phyloP scores from a whole-genome alignment of 2,888 invertebrate genomes.

The Drosophila flavopinicola region DNA sequence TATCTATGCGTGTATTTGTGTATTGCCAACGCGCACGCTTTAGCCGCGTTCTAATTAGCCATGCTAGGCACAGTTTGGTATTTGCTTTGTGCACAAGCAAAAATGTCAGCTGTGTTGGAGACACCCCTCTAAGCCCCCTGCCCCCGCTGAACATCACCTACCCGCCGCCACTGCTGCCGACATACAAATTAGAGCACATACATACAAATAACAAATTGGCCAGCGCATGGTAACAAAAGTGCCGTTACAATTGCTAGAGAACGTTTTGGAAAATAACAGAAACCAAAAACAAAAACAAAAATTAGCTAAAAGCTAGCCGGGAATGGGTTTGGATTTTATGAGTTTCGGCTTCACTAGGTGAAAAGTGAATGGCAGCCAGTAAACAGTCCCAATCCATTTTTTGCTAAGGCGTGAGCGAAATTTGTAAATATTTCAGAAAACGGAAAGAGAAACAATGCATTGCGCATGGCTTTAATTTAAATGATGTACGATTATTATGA shows the following conservation, averaged over 20 bases:
- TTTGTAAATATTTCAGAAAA: constrained; percentile 26
- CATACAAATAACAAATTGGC: constrained; percentile 70
- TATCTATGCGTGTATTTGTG: constrained; percentile 1
- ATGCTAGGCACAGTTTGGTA: constrained; percentile 75
- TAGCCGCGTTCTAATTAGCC: constrained; percentile 71
- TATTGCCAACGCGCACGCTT: constrained; percentile 31
- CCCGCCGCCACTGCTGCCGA: constrained; percentile 30
- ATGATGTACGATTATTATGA: constrained; percentile 39
- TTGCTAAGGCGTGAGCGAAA: constrained; percentile 56
- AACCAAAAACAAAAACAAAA: too few species aligned
- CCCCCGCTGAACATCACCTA: background rate
- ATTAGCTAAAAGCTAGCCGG: constrained; percentile 30
- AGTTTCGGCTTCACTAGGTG: constrained; percentile 65
- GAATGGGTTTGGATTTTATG: constrained; percentile 67
- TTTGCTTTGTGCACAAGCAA: constrained; percentile 73
- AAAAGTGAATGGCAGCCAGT: constrained; percentile 70
- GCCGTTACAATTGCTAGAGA: constrained; percentile 66
- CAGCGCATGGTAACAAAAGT: constrained; percentile 74
- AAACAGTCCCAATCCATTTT: constrained; percentile 52
- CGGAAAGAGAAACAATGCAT: constrained; percentile 46
- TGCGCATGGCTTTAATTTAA: constrained; percentile 28
- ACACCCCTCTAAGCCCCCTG: background rate
- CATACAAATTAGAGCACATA: constrained; percentile 79
- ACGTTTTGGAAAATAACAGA: too few species aligned
- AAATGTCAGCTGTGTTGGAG: constrained; percentile 69